phyloP scores from a whole-genome alignment of 53 echinoderm and acorn worm genomes.

The Echinometra lucunter region DNA sequence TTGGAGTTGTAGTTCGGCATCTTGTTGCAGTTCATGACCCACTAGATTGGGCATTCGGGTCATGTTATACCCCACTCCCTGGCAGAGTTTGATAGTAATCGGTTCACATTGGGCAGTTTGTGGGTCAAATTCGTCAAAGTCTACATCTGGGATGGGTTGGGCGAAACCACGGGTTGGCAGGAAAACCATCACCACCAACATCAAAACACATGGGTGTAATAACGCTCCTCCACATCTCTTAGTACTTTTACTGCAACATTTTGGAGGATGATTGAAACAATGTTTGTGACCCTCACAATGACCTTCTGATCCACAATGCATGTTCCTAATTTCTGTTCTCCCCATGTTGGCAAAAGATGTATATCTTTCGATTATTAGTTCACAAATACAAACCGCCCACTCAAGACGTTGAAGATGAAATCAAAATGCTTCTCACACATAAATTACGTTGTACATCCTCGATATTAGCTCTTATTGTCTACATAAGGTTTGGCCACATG shows the following conservation, averaged over 20 bases:
- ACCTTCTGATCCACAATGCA: not conserved
- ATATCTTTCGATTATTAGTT: not conserved
- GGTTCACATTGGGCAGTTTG: slow-evolving; percentile 91
- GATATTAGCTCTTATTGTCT: not conserved
- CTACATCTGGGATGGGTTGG: slow-evolving; percentile 60
- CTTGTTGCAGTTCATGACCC: slow-evolving; percentile 94
- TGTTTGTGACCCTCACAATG: slow-evolving; percentile 12
- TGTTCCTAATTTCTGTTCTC: slow-evolving; percentile 2
- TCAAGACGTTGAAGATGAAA: not conserved
- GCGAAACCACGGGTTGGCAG: slow-evolving; percentile 29
- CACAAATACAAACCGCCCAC: not conserved
- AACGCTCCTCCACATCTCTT: not conserved
- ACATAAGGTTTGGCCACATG: not conserved
- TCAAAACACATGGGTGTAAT: slow-evolving; percentile 20
- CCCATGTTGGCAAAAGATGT: slow-evolving; percentile 24
- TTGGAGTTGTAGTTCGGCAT: slow-evolving; percentile 92
- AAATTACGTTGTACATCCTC: not conserved
- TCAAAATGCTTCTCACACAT: not conserved
- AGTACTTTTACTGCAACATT: slow-evolving; percentile 11
- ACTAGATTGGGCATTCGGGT: slow-evolving; percentile 98
- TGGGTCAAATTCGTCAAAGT: slow-evolving; percentile 89
- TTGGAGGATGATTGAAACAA: slow-evolving; percentile 35
- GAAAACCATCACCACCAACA: not conserved
- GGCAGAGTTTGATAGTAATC: slow-evolving; percentile 88
- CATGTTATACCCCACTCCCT: slow-evolving; percentile 93